Base-by-base conservation (phyloP, 1,140 invertebrate species). In the Asobara japonica region DNA sequence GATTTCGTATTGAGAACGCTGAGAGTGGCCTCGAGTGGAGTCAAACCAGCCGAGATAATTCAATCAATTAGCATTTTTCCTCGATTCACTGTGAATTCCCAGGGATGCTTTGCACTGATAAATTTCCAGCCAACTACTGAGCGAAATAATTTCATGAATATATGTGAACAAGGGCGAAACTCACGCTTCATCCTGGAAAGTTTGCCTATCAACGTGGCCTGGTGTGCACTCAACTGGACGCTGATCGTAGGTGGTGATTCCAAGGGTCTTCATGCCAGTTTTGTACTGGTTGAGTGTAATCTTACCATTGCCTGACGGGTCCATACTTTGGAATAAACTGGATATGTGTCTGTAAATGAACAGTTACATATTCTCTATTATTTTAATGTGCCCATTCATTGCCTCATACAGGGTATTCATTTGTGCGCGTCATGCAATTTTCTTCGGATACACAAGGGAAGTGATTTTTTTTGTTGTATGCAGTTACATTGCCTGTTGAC, bases 271-370 rank as follows among this genome's bases (percentile, higher is more conserved):
- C 81, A 85, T 82, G 30, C 80, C 84, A 31, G 56, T 76, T 67
- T 74, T 78, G 41, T 86, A 87, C 69, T 82, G 78, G n/a, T 83
- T 69, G 18, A 81, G 60, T 3, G 81, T 76, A 29, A 87, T 81
- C 51, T 65, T 66, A 5, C 81, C 84, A 10, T 72, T 65, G 38
- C 60, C 71, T 18, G 66, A 69, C 1, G 80, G 79, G 66, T 84
- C 82, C 16, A 87, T 65, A 22, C 80, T 82, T 31, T 72, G 76
- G 73, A 81, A 87, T 38, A 87, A 75, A 45, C 82, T 82, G 27
- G 83, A 75, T 29, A 87, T 77, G 74, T 87, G 84, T 36, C 84
- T 85, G 45, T 65, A 77, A 45, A 16, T 45, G 41, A 45, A 45
- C 4, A 13, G 18, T 16, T 16, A 8, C 38, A 41, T n/a, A 41